A percentile compares a stretch with the other conserved stretches of the same genome.
Conservation (phyloP, 2,888 invertebrate genomes). For the Acanthococcus lagerstroemiae region DNA sequence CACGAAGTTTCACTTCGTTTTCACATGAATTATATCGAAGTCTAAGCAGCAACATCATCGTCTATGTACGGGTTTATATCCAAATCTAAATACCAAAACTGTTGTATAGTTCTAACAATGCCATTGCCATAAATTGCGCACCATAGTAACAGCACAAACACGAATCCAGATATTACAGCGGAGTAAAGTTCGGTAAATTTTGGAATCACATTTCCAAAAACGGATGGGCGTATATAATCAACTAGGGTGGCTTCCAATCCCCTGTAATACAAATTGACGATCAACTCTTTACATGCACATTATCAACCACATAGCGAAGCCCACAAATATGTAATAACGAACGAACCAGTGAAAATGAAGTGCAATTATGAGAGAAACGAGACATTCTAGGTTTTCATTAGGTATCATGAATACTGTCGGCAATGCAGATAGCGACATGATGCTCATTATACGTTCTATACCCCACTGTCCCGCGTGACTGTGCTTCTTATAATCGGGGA, state of each 20-base stretch:
- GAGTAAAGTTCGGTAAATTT: background rate
- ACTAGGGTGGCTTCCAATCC: slow-evolving; percentile 5
- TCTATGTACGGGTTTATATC: background rate
- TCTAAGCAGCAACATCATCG: too few relatives aligned
- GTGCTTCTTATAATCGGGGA: too few relatives aligned
- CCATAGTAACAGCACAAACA: background rate
- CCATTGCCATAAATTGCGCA: background rate
- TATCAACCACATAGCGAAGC: too few relatives aligned
- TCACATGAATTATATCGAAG: too few relatives aligned
- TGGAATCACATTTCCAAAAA: slow-evolving; percentile 9
- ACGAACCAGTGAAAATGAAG: background rate
- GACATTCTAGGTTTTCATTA: background rate
- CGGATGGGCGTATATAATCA: slow-evolving; percentile 13
- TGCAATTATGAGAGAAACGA: background rate
- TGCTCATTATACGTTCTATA: background rate
- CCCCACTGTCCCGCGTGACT: background rate
- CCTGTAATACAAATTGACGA: background rate
- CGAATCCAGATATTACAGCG: background rate
- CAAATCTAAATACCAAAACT: slow-evolving; percentile 4
- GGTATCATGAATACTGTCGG: background rate
- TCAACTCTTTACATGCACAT: too few relatives aligned
- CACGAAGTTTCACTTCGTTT: too few relatives aligned
- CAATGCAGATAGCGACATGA: background rate
- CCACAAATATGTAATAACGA: too few relatives aligned
- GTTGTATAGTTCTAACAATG: background rate